Evolutionary conservation across 2,797 vertebrate genomes (phyloP), one percentile per base, ranked within the genome.

Genomic region (Poliocrania exsul): DNA sequence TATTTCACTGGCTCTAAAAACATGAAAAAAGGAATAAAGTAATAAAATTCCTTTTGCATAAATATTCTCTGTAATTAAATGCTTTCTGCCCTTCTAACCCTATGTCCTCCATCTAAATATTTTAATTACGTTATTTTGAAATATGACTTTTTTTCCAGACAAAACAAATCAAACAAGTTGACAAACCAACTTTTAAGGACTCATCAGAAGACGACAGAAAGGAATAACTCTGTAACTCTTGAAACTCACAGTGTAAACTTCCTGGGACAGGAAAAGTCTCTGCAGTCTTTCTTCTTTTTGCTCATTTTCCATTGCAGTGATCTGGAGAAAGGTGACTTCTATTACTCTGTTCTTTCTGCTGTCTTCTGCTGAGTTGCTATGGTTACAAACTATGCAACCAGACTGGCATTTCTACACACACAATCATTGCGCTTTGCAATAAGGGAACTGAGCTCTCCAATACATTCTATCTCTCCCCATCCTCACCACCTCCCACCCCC

Each of bases 311-410:
- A 67, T 29, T 40, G 53, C 28, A 78, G 20, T 86, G 65, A 28
- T 62, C 44, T 86, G 60, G 49, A 86, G 70, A 79, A 92, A 77
- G 51, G 38, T 89, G 40, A 70, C 20, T 26, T 26, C 47, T 72
- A 31, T 53, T 53, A 80, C 14, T 38, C 26, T 37, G 12, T 35
- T 90, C 90, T 81, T 31, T 70, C 19, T 33, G 56, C 44, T 62
- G 31, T 40, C 23, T 75, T 80, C 78, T 80, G 56, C 42, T 51
- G 37, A 71, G 85, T 92, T 96, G 57, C 95, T 93, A 78, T 92
- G 82, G 81, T 91, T 93, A 86, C 91, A 91, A 87, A 91, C 53
- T 61, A 42, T 56, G 23, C 1, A 4, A 64, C 21, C 70, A 84
- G 37, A 38, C 19, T 16, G 28, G 40, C 35, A 70, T 86, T 86